Conservation (phyloP, 1,140 invertebrate genomes). For the Drosophila sp. region DNA sequence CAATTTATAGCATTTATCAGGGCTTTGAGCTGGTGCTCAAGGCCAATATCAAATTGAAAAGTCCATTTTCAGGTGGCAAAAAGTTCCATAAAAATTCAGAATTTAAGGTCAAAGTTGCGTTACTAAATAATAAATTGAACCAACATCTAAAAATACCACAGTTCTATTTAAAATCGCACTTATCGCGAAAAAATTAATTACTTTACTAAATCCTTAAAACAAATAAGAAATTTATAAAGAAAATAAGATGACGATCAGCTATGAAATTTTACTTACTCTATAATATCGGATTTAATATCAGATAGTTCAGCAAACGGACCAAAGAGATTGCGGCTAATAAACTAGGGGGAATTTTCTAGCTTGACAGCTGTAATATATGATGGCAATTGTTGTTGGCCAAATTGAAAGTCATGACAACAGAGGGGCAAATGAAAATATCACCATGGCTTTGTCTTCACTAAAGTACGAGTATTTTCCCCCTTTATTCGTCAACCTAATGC, state of each 20-base stretch:
- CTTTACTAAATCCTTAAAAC: too few species aligned
- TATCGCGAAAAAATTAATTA: too few species aligned
- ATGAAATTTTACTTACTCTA: too few species aligned
- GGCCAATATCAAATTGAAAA: constrained; percentile 35
- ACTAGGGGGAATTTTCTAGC: not conserved
- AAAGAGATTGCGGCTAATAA: not conserved
- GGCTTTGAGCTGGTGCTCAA: constrained; percentile 2
- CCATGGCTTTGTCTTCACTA: constrained; percentile 22
- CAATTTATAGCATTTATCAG: constrained; percentile 67
- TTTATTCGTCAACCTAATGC: constrained; percentile 43
- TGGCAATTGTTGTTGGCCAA: constrained; percentile 13
- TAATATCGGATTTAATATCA: too few species aligned
- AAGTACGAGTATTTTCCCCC: not conserved
- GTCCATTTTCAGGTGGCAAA: constrained; percentile 9
- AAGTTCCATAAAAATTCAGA: not conserved
- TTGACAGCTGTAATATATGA: not conserved
- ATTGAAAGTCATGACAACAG: constrained; percentile 41
- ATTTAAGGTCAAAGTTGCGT: not conserved
- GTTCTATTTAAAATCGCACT: too few species aligned
- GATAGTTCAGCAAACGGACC: not conserved
- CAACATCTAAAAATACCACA: too few species aligned
- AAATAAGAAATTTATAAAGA: too few species aligned
- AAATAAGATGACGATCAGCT: too few species aligned
- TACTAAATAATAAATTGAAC: too few species aligned
- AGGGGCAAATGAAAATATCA: constrained; percentile 11